Base-by-base conservation (phyloP, 2,797 vertebrate species). In the Sternarchorhynchus goeldii region DNA sequence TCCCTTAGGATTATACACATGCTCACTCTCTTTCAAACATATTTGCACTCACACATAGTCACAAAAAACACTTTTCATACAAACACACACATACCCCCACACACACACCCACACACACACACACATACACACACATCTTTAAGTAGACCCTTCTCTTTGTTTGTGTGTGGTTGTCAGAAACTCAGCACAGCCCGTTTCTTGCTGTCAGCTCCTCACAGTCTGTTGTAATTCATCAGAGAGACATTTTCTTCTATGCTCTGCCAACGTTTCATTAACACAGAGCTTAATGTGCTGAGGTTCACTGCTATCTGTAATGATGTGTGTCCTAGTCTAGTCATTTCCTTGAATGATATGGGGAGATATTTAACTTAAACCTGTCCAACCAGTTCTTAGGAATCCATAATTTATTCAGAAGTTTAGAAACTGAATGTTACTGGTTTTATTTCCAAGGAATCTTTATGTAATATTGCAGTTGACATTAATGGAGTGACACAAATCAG, bases 221-320 rank as follows among this genome's bases (percentile, higher is more conserved):
- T 75, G 71, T 72, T 75, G 74, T 66, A 78, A 25, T 75, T 32
- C 41, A 78, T 67, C 57, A 71, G 59, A 32, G 45, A 60, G 53
- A 65, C 34, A 8, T 73, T 50, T 34, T 65, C 59, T 70, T 53
- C 69, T 70, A 8, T 29, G 31, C 63, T 70, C 20, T 45, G 58
- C 57, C 62, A 66, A 73, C 56, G 39, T 74, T 77, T 80, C 36
- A 64, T 59, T 65, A 80, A 77, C 58, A 60, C 65, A 66, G 56
- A 10, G 31, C 17, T 59, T 74, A 45, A 69, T 73, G 34, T 31
- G 21, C 29, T 55, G 34, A 71, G 25, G 41, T 20, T 70, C 21
- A 6, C 58, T 53, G 58, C 21, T 65, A 16, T 78, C 76, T 57
- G 65, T 36, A 17, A 7, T 57, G 8, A 36, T n/a, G 18, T 75